These are phyloP conservation scores for Aramus guarauna DNA, from an alignment of 2,113 vertebrate genomes.

Conservation along the genomic window DNA sequence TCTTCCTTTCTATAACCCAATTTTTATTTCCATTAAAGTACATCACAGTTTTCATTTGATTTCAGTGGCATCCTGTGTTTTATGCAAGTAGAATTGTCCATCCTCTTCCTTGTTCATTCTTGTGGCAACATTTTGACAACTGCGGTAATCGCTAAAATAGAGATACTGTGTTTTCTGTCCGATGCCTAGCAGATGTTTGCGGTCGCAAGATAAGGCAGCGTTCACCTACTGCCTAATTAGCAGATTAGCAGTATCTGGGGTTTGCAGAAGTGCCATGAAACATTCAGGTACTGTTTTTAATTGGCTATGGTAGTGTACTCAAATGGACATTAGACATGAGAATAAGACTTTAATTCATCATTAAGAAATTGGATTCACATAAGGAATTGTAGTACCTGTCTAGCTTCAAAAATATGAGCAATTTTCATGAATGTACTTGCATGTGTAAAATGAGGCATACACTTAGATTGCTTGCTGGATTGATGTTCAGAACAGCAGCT, in stretches of 20 bases:
- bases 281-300: background rate
- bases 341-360: background rate
- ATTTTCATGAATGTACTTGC: background rate
- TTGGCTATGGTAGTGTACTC: background rate
- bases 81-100: background rate
- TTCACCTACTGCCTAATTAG: background rate
- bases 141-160: background rate
- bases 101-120: background rate
- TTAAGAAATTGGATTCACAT: background rate
- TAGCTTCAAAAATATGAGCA: background rate
- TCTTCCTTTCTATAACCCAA: background rate
- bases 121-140: background rate
- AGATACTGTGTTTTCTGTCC: background rate
- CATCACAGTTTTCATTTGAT: background rate
- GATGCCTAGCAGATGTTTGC: background rate
- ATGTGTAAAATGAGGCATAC: background rate
- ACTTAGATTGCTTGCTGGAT: background rate
- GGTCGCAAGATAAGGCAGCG: background rate
- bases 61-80: background rate
- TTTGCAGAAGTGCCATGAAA: background rate
- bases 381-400: background rate
- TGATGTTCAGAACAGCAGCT: background rate
- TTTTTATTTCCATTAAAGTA: background rate
- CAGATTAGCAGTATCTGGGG: background rate
- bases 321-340: background rate